These are phyloP conservation scores for Acrocephalus scirpaceus DNA, from an alignment of 2,797 vertebrate species.

Conservation along the genomic window DNA sequence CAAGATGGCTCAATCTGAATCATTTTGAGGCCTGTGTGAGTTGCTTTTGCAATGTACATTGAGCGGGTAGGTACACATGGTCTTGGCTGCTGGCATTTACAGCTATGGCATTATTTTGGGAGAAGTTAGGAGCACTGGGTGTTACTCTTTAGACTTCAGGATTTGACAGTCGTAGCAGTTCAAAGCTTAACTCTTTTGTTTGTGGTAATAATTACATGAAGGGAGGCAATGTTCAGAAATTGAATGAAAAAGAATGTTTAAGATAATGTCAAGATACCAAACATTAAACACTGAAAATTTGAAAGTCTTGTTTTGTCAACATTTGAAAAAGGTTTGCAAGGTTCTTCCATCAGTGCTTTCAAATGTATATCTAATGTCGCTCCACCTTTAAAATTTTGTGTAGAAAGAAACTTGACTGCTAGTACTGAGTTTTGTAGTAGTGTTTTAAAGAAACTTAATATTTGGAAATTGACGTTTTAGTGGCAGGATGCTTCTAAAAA, in stretches of 20 bases:
- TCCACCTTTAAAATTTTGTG: neutral
- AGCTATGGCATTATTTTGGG: neutral
- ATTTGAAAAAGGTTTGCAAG: neutral
- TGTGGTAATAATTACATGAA: neutral
- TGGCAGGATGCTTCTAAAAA: neutral
- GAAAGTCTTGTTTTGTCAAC: neutral
- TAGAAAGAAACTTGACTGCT: neutral
- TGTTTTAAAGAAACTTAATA: neutral
- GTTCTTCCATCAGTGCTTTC: neutral
- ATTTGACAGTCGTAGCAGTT: neutral
- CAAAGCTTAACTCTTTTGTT: neutral
- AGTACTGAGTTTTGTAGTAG: neutral
- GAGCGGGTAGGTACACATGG: fast-evolving
- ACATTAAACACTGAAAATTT: neutral
- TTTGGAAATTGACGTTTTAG: neutral
- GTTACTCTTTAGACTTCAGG: neutral
- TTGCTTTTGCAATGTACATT: neutral
- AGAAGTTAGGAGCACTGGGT: neutral
- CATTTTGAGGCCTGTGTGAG: neutral
- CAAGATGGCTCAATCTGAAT: neutral
- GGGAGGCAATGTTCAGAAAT: neutral
- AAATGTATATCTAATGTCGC: neutral
- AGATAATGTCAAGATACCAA: neutral
- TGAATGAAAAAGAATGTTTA: neutral
- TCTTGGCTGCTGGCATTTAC: neutral